These are phyloP conservation scores for Philopedon plagiatum DNA, from an alignment of 2,888 invertebrate species.

Conservation along the genomic window DNA sequence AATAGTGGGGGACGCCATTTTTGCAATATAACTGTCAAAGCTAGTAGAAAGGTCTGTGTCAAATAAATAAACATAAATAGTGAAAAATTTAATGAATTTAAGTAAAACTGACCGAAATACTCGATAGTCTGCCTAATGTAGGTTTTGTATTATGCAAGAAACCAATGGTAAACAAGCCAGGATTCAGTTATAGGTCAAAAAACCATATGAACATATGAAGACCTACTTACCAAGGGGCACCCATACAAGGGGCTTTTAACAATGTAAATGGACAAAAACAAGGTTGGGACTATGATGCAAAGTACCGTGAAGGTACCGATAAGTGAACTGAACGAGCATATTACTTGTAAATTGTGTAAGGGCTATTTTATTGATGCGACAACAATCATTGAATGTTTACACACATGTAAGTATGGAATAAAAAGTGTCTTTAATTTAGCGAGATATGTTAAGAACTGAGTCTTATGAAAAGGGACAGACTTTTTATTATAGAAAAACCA, in stretches of 20 bases:
- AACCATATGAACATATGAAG: constrained; percentile 65
- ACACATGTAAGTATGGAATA: constrained; percentile 78
- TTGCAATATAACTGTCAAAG: constrained; percentile 49
- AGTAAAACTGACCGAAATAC: neutral
- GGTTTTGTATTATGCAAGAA: neutral
- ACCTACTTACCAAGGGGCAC: constrained; percentile 42
- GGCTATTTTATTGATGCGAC: constrained; percentile 86
- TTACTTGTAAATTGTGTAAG: constrained; percentile 80
- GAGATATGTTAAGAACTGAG: neutral
- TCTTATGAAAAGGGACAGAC: too few relatives aligned
- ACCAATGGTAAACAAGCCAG: neutral
- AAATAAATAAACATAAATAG: constrained; percentile 45
- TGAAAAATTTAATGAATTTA: constrained; percentile 23
- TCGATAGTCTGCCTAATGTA: neutral
- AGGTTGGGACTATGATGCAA: constrained; percentile 65
- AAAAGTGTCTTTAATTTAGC: too few relatives aligned
- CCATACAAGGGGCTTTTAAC: constrained; percentile 23
- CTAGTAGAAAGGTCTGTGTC: constrained; percentile 44
- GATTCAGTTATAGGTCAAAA: constrained; percentile 57
- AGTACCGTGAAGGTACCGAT: constrained; percentile 68
- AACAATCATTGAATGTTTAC: constrained; percentile 84
- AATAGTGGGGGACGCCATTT: constrained; percentile 44
- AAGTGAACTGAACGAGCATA: constrained; percentile 76
- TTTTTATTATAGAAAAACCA: too few relatives aligned
- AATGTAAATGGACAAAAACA: constrained; percentile 55